Evolutionary conservation across 2,797 vertebrate genomes (phyloP), one percentile per base, ranked within the genome.

Genomic region (Mormyrops attenuatus): DNA sequence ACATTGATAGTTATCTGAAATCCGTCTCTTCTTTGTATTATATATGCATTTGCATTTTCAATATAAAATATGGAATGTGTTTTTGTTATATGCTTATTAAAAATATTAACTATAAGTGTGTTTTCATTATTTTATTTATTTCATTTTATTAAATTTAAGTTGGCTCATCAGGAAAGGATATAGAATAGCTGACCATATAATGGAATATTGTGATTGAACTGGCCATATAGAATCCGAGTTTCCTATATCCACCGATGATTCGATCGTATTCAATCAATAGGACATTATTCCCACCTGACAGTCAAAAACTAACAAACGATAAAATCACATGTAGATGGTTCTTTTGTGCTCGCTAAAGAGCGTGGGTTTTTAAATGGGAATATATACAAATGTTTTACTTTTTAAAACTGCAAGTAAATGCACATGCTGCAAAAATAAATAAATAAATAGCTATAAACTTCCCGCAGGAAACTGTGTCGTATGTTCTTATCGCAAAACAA

Each of bases 51-150:
- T 82, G 38, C 77, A 82, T 82, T 47, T 82, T 53, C n/a, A 87
- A 88, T 88, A n/a, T 55, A 88, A 88, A 57, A 60, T 85, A 15
- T 87, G n/a, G 34, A 34, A 34, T 52, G 86, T 88, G 20, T 44
- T 34, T 87, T 22, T 30, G 30, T 63, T 38, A 55, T 63, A 38
- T 88, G 52, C 17, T 88, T 38, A 44, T 57, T 88, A 52, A 87
- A 52, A 87, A 52, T 50, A 87, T 87, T 57, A 87, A 87, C 13
- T 52, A 17, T 47, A 82, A n/a, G 77, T 82, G 77, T 82, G 77
- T 22, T 82, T 82, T 82, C 77, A 82, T 82, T 82, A 82, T 82
- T 82, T 82, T 47, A 38, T 80, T 80, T 41, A 44, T 82, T 47
- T 44, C 3, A 22, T 82, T 82, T n/a, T 22, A 11, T 47, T 0